Evolutionary conservation across 1,140 invertebrate genomes (phyloP).

Genomic region (Drosophila arawakana): DNA sequence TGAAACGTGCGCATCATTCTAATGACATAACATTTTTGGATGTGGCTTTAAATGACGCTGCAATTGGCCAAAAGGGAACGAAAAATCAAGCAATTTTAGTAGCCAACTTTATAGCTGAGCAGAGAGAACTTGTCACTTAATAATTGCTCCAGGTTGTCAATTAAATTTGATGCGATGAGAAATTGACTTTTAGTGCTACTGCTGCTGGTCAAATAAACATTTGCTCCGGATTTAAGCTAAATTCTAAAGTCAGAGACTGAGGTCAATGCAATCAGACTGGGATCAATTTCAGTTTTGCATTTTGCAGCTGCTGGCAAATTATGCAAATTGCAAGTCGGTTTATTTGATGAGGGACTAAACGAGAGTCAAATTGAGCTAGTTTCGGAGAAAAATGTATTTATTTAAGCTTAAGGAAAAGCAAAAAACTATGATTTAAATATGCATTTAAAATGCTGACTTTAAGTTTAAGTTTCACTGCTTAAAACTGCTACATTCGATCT

Average conservation of each 20-base stretch:
- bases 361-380: background rate
- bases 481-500: background rate
- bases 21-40: slow-evolving; percentile 71
- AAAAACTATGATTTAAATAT: no score
- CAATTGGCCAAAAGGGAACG: slow-evolving; percentile 13
- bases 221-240: slow-evolving; percentile 18
- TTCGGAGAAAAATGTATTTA: background rate
- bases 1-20: slow-evolving; percentile 68
- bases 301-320: slow-evolving; percentile 41
- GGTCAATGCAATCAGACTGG: slow-evolving; percentile 24
- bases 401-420: background rate
- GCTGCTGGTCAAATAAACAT: slow-evolving; percentile 19
- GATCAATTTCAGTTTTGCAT: slow-evolving; percentile 31
- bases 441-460: slow-evolving; percentile 4
- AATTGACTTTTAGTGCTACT: slow-evolving; percentile 15
- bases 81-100: background rate
- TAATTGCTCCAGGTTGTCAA: slow-evolving; percentile 9
- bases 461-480: background rate
- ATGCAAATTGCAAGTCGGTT: slow-evolving; percentile 37
- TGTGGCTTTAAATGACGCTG: slow-evolving; percentile 36
- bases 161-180: slow-evolving; percentile 13
- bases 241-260: slow-evolving; percentile 12
- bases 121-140: background rate
- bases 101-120: background rate
- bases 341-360: background rate